Base-by-base conservation (phyloP, 1,140 invertebrate species). In the Drosophila sp. region DNA sequence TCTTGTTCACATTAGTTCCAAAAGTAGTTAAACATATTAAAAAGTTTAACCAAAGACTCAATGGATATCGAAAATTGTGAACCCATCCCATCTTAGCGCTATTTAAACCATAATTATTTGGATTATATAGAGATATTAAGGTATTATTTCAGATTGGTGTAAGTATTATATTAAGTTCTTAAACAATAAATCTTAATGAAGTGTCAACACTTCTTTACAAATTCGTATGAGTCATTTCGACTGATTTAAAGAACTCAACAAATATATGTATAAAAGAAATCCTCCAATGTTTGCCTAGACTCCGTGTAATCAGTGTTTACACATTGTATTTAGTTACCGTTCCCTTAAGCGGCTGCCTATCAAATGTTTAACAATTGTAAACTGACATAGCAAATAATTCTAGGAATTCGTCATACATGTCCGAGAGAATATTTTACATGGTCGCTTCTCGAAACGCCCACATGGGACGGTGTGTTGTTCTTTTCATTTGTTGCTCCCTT, bases 281-380 rank as follows among this genome's bases (percentile, higher is more conserved):
- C 44, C 25, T 38, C 10, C 17, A 58, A 25, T 58, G 33, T 58
- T 58, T 58, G 32, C 17, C 1, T 58, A 58, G 17, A 58, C 56
- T 35, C 56, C 10, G 32, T 58, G 17, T 58, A 35, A 58, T 58
- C 56, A 23, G 32, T 58, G 56, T 58, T 58, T 58, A 58, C 32
- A 58, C 23, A 50, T 50, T 50, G 25, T 50, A 50, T 50, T 50
- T 38, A 25, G 17, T 35, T 35, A 58, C 17, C 7, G 56, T 58
- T 58, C 56, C 56, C 8, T 38, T 10, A 58, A 25, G 56, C 32
- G 32, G 56, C 32, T 35, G 23, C 56, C 17, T 27, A 50, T 50
- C 44, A 50, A 50, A 58, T 58, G 32, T 58, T 58, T 35, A 35
- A 58, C 56, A 58, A 58, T 58, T 58, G 56, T 58, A 58, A 58